phyloP scores from a whole-genome alignment of 1,140 invertebrate genomes.

The Hypsibius dujardini region DNA sequence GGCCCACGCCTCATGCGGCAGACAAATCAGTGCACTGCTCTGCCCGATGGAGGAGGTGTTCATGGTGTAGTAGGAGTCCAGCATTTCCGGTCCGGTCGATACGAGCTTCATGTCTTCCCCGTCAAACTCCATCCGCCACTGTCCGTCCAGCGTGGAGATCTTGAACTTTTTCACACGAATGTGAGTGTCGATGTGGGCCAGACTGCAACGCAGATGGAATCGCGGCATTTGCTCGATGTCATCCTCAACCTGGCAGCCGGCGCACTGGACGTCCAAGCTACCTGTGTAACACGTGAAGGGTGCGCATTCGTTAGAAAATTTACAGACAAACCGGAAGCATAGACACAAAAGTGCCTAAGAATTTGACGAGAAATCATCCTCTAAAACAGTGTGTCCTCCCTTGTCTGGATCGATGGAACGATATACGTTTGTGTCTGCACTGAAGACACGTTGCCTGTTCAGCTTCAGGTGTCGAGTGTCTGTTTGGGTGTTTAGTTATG shows the following conservation, averaged over 20 bases:
- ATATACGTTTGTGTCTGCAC: no score
- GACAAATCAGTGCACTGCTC: not conserved
- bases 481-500: no score
- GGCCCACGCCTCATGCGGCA: not conserved
- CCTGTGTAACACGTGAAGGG: not conserved
- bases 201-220: conserved; percentile 12
- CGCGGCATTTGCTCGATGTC: not conserved
- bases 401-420: no score
- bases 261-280: not conserved
- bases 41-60: not conserved
- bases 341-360: no score
- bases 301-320: no score
- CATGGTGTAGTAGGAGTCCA: conserved; percentile 14
- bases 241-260: conserved; percentile 3
- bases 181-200: conserved; percentile 4
- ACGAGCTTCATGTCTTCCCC: conserved; percentile 1
- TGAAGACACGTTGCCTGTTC: no score
- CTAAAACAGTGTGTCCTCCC: no score
- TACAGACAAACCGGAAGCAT: no score
- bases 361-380: no score
- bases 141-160: not conserved
- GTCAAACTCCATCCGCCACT: not conserved
- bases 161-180: conserved; percentile 9
- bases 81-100: conserved; percentile 4
- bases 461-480: no score